Evolutionary conservation across 37 sponge, comb jelly and placozoan genomes (phyloP), one percentile per base, ranked within the genome.

Genomic region (Dysidea cf. avara): DNA sequence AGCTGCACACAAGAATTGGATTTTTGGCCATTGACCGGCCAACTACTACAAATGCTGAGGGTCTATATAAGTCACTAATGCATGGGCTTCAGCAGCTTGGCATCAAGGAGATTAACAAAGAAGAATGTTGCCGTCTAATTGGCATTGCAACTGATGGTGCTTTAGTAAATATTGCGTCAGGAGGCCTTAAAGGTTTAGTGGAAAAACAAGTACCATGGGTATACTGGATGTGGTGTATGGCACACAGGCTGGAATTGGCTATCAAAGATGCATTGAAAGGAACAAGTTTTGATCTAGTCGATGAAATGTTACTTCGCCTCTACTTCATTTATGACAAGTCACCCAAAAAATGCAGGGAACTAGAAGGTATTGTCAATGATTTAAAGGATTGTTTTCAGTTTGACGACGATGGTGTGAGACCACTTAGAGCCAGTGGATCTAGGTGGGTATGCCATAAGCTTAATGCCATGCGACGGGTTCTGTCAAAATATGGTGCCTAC

Each of bases 161-260:
- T 31, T 24, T 50, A 30, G 32, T 29, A 32, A 81, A 85, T 32
- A 85, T 78, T 21, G 75, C 62, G 22, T 29, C 37, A 39, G 20
- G 24, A 52, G 81, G 84, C 7, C 74, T 85, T n/a, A 85, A 85
- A 69, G 86, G 86, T 29, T 37, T 90, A 53, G 66, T 90, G 28
- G 76, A 89, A 61, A 51, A 32, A 57, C 21, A 56, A 25, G 25
- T 85, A 61, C 53, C 22, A 11, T 90, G 90, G 86, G 50, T 90
- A 7, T 90, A 81, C 56, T 90, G 86, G 86, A 85, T 69, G 87
- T 90, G 82, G 86, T 90, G 86, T 61, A 33, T 90, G 37, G 90
- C 87, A 28, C 78, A 87, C 55, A 31, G 72, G 20, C 24, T 87
- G n/a, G 88, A 87, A 58, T 58, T 81, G 16, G 70, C 87, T 56